These are phyloP conservation scores for Vireo griseus DNA, from an alignment of 2,797 vertebrate genomes.

Conservation along the genomic window DNA sequence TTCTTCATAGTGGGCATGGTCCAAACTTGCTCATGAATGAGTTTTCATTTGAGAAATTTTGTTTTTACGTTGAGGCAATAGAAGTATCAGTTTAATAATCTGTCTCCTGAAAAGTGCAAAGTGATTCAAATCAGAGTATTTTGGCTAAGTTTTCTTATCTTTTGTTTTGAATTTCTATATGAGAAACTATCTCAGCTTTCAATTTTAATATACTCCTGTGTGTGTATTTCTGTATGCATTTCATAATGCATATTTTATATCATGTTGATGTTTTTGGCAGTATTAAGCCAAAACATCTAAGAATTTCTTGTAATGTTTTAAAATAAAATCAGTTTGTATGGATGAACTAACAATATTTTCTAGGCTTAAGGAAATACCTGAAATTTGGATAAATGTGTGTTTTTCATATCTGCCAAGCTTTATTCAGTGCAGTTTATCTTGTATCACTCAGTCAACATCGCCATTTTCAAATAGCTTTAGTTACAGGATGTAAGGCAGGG, in stretches of 20 bases:
- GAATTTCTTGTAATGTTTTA: background rate
- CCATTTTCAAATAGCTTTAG: background rate
- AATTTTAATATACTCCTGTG: background rate
- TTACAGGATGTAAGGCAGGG: background rate
- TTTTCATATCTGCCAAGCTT: background rate
- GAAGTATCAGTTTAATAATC: background rate
- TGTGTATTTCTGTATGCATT: background rate
- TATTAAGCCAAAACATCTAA: background rate
- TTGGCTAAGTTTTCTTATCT: background rate
- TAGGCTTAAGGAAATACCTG: background rate
- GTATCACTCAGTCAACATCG: background rate
- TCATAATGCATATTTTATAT: background rate
- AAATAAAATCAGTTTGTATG: background rate
- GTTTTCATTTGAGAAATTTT: background rate
- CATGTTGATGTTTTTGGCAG: background rate
- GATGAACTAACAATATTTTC: background rate
- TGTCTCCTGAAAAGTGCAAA: background rate
- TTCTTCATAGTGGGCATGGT: background rate
- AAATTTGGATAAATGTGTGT: background rate
- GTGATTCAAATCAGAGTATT: background rate
- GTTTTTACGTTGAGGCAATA: background rate
- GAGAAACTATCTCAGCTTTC: background rate
- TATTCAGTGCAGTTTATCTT: background rate
- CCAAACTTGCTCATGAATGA: background rate
- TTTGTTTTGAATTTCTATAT: background rate